These are phyloP conservation scores for Melanotaenia nigrans DNA, from an alignment of 2,797 vertebrate species.

Conservation along the genomic window DNA sequence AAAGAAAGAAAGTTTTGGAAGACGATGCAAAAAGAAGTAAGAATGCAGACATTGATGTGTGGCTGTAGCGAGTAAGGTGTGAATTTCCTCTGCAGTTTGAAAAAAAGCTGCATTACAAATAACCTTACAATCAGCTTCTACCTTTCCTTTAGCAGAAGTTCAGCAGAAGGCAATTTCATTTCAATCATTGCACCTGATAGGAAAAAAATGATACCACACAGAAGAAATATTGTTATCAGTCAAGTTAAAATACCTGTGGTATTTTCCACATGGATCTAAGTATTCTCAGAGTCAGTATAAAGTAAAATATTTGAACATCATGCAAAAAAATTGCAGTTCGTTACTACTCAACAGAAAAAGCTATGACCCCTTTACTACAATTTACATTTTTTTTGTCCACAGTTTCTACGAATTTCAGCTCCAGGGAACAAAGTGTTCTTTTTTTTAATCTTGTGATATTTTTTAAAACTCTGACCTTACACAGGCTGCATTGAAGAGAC, in stretches of 20 bases:
- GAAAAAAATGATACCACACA: not conserved
- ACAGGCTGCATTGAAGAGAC: not conserved
- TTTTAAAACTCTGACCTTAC: constrained; percentile 12
- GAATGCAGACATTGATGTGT: constrained; percentile 7
- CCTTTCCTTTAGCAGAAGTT: constrained; percentile 42
- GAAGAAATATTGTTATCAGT: not conserved
- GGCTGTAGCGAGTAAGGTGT: constrained; percentile 33
- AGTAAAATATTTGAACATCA: not conserved
- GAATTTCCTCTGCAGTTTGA: constrained; percentile 59
- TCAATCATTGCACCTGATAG: constrained; percentile 6
- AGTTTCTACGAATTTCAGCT: not conserved
- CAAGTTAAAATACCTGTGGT: not conserved
- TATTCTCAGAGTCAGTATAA: not conserved
- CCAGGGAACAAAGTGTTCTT: not conserved
- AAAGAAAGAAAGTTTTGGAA: not conserved
- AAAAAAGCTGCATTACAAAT: constrained; percentile 50
- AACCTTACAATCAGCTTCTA: constrained; percentile 29
- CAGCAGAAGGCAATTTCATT: constrained; percentile 41
- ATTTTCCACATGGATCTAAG: not conserved
- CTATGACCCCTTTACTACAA: not conserved
- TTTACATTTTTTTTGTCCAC: too few species aligned
- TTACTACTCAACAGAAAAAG: not conserved
- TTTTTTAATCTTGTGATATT: not conserved
- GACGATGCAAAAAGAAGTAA: not conserved
- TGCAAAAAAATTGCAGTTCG: not conserved